Percentiles rank a stretch among this genome's conserved stretches.
Conservation (phyloP, 2,113 vertebrate genomes). For the Catharus fuscescens region DNA sequence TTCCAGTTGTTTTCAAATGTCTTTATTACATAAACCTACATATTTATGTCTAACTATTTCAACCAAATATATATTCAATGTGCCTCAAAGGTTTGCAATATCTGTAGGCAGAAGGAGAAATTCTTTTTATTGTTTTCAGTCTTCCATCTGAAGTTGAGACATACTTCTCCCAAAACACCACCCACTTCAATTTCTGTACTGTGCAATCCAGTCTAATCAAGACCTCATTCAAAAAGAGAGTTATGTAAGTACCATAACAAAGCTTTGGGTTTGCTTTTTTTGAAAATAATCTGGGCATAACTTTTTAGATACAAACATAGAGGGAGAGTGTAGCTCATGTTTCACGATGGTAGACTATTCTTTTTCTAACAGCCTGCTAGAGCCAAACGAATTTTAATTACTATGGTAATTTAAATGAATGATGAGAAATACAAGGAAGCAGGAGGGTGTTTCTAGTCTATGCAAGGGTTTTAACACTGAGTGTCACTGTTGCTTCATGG, state of each 20-base stretch:
- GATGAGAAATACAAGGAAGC: neutral
- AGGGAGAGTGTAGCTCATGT: neutral
- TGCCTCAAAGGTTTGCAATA: neutral
- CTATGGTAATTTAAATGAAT: neutral
- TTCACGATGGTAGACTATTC: neutral
- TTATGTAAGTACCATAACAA: neutral
- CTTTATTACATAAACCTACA: neutral
- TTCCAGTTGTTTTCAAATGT: neutral
- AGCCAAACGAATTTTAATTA: neutral
- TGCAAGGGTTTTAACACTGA: constrained; percentile 6
- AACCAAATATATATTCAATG: neutral
- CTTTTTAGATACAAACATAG: neutral
- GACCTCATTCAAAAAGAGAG: neutral
- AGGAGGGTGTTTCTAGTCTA: neutral
- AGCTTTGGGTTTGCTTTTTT: neutral
- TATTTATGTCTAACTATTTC: neutral
- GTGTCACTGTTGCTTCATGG: constrained; percentile 58
- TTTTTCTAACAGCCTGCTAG: neutral
- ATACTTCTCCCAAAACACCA: neutral
- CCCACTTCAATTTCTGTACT: neutral
- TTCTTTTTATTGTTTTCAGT: neutral
- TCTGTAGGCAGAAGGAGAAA: neutral
- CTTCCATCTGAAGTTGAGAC: neutral
- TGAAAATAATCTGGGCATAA: neutral
- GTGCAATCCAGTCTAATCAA: neutral